phyloP scores from a whole-genome alignment of 2,113 vertebrate genomes.

The Lagopus leucura region DNA sequence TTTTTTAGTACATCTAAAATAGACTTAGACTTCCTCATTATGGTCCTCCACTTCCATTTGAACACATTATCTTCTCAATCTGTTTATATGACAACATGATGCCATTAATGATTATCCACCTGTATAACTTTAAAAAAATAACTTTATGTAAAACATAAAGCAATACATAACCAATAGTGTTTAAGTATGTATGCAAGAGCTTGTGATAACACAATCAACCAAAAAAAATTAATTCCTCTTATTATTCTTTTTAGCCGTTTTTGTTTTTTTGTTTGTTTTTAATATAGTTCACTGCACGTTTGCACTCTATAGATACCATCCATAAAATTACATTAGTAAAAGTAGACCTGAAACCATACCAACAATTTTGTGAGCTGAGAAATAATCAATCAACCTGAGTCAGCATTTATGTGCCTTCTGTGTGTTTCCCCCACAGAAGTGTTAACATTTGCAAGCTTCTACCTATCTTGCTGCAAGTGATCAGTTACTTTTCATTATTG shows the following conservation, averaged over 20 bases:
- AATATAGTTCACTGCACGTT: not conserved
- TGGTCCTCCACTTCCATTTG: not conserved
- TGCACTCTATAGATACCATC: not conserved
- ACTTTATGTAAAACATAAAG: not conserved
- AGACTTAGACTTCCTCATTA: not conserved
- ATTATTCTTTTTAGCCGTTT: not conserved
- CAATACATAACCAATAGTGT: not conserved
- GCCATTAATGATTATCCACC: not conserved
- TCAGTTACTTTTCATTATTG: not conserved
- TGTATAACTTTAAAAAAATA: not conserved
- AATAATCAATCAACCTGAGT: not conserved
- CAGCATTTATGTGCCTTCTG: not conserved
- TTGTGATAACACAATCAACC: not conserved
- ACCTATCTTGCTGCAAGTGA: not conserved
- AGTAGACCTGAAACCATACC: not conserved
- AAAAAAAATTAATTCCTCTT: not conserved
- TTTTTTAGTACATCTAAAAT: not conserved
- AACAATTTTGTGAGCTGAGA: not conserved
- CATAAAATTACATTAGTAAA: not conserved
- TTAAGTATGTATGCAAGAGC: not conserved
- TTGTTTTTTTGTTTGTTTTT: not conserved
- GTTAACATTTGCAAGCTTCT: not conserved
- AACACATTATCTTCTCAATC: not conserved
- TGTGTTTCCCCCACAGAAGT: not conserved
- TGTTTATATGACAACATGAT: not conserved